These are phyloP conservation scores for Epiblema foenella DNA, from an alignment of 2,888 invertebrate species.

Conservation along the genomic window DNA sequence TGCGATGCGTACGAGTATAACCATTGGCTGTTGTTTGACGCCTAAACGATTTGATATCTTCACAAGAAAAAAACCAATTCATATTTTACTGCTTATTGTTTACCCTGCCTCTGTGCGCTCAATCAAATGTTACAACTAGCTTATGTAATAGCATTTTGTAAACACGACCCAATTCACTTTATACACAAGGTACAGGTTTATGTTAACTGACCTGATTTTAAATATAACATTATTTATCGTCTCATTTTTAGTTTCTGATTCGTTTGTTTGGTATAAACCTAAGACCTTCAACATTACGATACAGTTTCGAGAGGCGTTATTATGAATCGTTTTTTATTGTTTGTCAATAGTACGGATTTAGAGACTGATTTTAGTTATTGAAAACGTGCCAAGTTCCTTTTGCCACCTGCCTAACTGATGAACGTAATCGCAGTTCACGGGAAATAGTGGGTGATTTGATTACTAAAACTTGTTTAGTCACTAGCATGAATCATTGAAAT, in stretches of 20 bases:
- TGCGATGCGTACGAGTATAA: too few species aligned
- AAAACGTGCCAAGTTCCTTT: constrained; percentile 62
- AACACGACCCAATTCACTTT: constrained; percentile 30
- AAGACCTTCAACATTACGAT: constrained; percentile 25
- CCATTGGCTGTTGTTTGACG: neutral
- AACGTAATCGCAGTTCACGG: constrained; percentile 50
- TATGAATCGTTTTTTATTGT: constrained; percentile 35
- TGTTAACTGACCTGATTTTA: constrained; percentile 16
- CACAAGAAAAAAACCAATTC: constrained; percentile 21
- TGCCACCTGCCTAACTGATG: constrained; percentile 51
- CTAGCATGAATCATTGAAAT: constrained; percentile 42
- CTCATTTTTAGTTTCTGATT: constrained; percentile 1
- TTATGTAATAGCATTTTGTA: constrained; percentile 31
- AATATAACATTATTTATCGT: constrained; percentile 24
- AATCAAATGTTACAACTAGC: constrained; percentile 25
- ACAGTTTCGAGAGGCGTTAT: constrained; percentile 18
- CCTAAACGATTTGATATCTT: neutral
- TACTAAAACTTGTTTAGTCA: constrained; percentile 56
- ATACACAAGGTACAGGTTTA: constrained; percentile 20
- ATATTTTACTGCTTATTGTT: constrained; percentile 30
- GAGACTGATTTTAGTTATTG: constrained; percentile 57
- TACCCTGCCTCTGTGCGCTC: constrained; percentile 9
- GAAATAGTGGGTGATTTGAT: constrained; percentile 55
- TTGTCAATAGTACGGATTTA: constrained; percentile 52
- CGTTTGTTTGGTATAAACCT: constrained; percentile 7